These are phyloP conservation scores for Cerastoderma edule DNA, from an alignment of 2,888 invertebrate genomes.

Conservation along the genomic window DNA sequence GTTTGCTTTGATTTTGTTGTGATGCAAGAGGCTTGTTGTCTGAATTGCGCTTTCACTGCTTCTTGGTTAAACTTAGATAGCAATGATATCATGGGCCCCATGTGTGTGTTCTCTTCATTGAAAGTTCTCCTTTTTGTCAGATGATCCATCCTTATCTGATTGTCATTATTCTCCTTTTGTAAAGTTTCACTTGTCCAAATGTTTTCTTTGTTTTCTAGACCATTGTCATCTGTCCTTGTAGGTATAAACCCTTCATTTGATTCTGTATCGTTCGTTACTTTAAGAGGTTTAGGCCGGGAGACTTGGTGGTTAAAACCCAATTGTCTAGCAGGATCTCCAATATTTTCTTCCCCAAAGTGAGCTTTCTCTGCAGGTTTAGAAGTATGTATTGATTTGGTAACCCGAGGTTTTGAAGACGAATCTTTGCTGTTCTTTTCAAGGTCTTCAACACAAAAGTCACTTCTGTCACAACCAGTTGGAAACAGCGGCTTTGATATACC, in stretches of 20 bases:
- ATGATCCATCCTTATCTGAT: neutral
- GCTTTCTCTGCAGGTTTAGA: neutral
- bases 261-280: neutral
- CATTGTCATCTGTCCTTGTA: neutral
- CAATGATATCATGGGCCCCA: conserved; percentile 45
- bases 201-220: neutral
- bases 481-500: conserved; percentile 52
- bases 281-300: neutral
- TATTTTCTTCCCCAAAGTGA: neutral
- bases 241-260: neutral
- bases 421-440: neutral
- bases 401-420: too few species aligned
- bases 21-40: conserved; percentile 1
- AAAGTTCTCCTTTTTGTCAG: neutral
- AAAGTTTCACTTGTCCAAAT: neutral
- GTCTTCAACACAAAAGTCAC: conserved; percentile 14
- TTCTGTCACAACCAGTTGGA: conserved; percentile 25
- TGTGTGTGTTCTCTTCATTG: conserved; percentile 3
- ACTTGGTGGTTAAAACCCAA: neutral
- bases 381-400: too few species aligned
- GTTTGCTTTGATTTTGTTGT: neutral
- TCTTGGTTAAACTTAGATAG: conserved; percentile 36
- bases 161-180: neutral
- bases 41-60: neutral
- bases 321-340: neutral